Conservation (phyloP, 2,113 vertebrate genomes). For the Natator depressus region DNA sequence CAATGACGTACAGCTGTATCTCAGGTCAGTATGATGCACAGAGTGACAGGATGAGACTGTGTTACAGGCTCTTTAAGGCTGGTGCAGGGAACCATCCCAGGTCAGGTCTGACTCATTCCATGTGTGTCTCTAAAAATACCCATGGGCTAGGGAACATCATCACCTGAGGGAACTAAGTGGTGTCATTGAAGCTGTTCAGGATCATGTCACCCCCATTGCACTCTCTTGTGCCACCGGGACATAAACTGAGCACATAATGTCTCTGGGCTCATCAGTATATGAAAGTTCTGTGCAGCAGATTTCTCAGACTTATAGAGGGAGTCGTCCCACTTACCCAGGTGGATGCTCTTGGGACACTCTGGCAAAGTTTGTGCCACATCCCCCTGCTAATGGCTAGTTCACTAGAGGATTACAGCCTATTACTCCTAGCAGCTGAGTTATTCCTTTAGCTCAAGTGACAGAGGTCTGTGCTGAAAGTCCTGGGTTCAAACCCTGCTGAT, state of each 20-base stretch:
- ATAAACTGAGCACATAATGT: background rate
- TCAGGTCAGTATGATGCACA: background rate
- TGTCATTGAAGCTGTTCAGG: background rate
- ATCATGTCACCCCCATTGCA: background rate
- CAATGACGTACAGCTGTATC: background rate
- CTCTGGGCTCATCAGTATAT: background rate
- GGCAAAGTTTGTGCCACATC: background rate
- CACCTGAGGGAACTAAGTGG: background rate
- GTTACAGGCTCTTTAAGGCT: background rate
- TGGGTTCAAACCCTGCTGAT: background rate
- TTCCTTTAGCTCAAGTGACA: background rate
- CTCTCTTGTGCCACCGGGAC: background rate
- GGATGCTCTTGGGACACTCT: background rate
- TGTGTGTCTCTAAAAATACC: background rate
- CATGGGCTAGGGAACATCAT: background rate
- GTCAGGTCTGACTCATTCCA: background rate
- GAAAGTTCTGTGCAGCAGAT: background rate
- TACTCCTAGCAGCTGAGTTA: background rate
- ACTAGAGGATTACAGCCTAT: too few relatives aligned
- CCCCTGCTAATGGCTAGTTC: background rate
- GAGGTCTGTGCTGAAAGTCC: background rate
- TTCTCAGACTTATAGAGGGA: background rate
- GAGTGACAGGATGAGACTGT: background rate
- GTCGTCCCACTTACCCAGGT: background rate
- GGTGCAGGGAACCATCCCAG: rapidly evolving